Evolutionary conservation across 2,888 invertebrate species (phyloP).

Genomic region (Hanleya hanleyi): DNA sequence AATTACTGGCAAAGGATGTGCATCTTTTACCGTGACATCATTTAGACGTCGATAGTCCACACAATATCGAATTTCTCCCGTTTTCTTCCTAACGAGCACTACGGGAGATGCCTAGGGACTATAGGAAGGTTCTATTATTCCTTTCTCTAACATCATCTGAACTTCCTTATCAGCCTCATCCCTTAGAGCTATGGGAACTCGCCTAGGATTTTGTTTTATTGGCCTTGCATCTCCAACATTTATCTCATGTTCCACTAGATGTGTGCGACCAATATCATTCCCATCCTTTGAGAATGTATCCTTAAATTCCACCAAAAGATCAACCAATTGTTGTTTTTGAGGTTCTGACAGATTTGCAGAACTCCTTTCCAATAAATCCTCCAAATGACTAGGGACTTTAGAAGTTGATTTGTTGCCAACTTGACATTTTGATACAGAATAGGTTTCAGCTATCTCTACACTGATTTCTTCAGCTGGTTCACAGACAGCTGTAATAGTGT

Average conservation of each 20-base stretch:
- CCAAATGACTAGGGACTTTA: not conserved
- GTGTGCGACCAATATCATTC: slow-evolving; percentile 8
- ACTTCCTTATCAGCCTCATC: slow-evolving; percentile 11
- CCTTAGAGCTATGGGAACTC: slow-evolving; percentile 11
- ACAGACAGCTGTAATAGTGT: not conserved
- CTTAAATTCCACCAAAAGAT: not conserved
- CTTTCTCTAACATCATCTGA: slow-evolving; percentile 14
- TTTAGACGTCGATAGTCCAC: slow-evolving; percentile 55
- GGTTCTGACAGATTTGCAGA: not conserved
- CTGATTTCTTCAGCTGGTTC: no score
- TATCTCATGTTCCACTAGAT: slow-evolving; percentile 8
- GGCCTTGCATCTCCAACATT: slow-evolving; percentile 1
- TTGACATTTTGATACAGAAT: no score
- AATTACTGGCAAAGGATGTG: slow-evolving; percentile 21
- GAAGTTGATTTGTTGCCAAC: no score
- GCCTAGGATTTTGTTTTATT: slow-evolving; percentile 11
- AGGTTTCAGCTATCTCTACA: no score
- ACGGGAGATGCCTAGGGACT: slow-evolving; percentile 68
- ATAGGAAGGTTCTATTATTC: slow-evolving; percentile 41
- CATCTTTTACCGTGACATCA: slow-evolving; percentile 21
- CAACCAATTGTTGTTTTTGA: not conserved
- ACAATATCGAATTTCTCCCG: slow-evolving; percentile 49
- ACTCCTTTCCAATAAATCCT: not conserved
- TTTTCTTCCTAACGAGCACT: slow-evolving; percentile 69
- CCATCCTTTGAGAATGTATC: slow-evolving; percentile 13